Evolutionary conservation across 2,888 invertebrate genomes (phyloP), one percentile per base, ranked within the genome.

Genomic region (Habrosyne pyritoides): DNA sequence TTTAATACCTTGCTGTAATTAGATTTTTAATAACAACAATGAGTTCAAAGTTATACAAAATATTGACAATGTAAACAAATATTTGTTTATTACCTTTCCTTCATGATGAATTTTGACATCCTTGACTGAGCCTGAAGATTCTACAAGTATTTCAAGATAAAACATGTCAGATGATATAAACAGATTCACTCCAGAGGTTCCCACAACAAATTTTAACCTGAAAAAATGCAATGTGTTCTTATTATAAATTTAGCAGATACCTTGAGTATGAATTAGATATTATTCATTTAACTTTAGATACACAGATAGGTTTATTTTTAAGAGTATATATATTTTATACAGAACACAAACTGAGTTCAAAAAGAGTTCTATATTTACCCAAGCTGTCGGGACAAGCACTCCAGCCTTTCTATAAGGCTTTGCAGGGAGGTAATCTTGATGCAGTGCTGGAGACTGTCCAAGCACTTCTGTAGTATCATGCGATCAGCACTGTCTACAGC

Each of bases 101-200:
- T 98, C 98, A 83, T 98, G 98, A 84, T 98, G 97, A 56, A 99
- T 92, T 81, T 94, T 94, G 0, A 98, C 98, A 93, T 98, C 98
- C 79, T 96, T 96, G 0, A 99, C 96, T 30, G 95, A 94, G 22
- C 98, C 98, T 42, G 94, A 95, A 2, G 95, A 93, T 77, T 98
- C 98, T 54, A 99, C 93, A 54, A 97, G 91, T 72, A 99, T 96
- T 93, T 99, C 98, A 69, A 99, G 93, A 84, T 97, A 98, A 87
- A 99, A 99, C 98, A 98, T 98, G 81, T 99, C 99, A 0, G 98
- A 98, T 46, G 97, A 98, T 83, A 99, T 98, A 80, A 98, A 98
- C 60, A 97, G 93, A 77, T 96, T 96, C 5, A 95, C 95, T 48
- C 96, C 96, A 52, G 96, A 95, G 58, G 96, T 95, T 54, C 97